A percentile compares a stretch with the other conserved stretches of the same genome.
These are phyloP conservation scores for Laterallus jamaicensis DNA, from an alignment of 2,113 vertebrate species.

Conservation along the genomic window DNA sequence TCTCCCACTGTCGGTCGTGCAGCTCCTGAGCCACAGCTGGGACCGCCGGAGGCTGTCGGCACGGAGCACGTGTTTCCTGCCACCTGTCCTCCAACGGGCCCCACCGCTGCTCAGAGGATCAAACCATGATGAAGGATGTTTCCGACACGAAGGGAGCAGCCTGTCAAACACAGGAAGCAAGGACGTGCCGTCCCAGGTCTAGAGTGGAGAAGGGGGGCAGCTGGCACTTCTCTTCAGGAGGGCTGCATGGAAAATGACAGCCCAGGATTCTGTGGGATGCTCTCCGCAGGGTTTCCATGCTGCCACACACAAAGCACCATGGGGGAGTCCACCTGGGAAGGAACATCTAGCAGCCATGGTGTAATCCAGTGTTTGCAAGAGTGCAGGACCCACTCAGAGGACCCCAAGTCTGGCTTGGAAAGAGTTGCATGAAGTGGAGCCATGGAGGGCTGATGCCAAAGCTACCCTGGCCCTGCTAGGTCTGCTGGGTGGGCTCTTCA, in stretches of 20 bases:
- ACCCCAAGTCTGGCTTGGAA: not conserved
- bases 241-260: not conserved
- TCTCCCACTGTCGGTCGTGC: accelerated
- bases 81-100: not conserved
- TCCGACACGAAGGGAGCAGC: not conserved
- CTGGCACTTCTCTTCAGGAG: not conserved
- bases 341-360: not conserved
- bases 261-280: not conserved
- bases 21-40: not conserved
- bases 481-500: not conserved
- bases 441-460: not conserved
- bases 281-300: not conserved
- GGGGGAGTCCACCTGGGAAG: not conserved
- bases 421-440: not conserved
- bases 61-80: not conserved
- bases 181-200: not conserved
- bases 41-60: not conserved
- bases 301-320: not conserved
- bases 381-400: not conserved
- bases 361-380: not conserved
- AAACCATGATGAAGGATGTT: not conserved
- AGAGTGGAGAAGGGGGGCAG: not conserved
- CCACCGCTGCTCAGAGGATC: not conserved
- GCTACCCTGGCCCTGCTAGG: not conserved
- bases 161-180: slow-evolving; percentile 45